A percentile compares a stretch with the other conserved stretches of the same genome.
These are phyloP conservation scores for Maconellicoccus hirsutus DNA, from an alignment of 1,140 invertebrate species.

Conservation along the genomic window DNA sequence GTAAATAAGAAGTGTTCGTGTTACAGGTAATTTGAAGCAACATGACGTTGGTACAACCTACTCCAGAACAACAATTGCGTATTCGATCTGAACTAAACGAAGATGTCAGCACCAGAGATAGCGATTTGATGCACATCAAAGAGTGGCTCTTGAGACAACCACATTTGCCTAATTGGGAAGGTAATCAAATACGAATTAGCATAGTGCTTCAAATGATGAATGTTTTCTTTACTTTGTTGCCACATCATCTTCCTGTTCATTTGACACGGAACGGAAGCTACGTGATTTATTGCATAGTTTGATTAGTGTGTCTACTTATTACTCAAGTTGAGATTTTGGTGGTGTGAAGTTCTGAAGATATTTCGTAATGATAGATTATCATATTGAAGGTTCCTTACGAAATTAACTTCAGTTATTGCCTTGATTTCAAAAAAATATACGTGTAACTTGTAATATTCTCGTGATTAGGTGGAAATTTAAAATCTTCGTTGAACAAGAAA, in stretches of 20 bases:
- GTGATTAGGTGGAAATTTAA: too few species aligned
- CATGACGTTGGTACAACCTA: conserved; percentile 60
- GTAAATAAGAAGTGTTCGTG: neutral
- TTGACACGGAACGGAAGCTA: too few species aligned
- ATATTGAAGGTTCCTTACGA: too few species aligned
- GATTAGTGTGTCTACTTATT: too few species aligned
- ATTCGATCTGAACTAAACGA: conserved; percentile 67
- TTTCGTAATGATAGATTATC: too few species aligned
- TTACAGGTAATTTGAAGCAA: neutral
- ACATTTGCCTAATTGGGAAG: conserved; percentile 56
- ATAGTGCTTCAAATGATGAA: neutral
- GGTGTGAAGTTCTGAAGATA: too few species aligned
- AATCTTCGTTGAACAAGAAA: too few species aligned
- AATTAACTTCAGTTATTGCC: too few species aligned
- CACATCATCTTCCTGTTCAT: neutral
- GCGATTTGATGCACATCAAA: conserved; percentile 49
- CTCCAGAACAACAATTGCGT: conserved; percentile 54
- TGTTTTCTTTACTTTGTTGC: neutral
- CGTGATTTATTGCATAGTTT: too few species aligned
- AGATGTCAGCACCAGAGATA: conserved; percentile 52
- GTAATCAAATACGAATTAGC: conserved; percentile 35
- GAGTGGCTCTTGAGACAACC: conserved; percentile 60
- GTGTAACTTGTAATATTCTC: too few species aligned
- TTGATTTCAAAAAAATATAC: too few species aligned
- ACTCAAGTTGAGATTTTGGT: too few species aligned